phyloP scores from a whole-genome alignment of 2,113 vertebrate species.

The Hippotragus niger region DNA sequence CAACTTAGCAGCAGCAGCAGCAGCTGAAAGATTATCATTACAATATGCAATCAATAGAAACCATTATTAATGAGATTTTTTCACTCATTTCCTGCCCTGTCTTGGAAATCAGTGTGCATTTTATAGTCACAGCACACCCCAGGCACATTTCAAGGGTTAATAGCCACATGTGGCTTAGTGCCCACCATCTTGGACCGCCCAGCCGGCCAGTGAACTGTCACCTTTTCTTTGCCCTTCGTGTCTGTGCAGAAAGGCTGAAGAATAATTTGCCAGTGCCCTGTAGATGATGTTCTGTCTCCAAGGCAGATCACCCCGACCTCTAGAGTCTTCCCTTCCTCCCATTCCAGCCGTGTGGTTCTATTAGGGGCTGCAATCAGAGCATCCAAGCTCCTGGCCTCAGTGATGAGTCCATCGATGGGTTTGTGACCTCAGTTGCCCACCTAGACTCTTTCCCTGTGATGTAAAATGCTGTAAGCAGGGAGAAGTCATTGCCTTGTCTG shows the following conservation, averaged over 20 bases:
- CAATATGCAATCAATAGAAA: not conserved
- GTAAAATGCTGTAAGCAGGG: not conserved
- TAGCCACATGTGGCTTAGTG: accelerated
- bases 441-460: not conserved
- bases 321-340: not conserved
- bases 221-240: accelerated
- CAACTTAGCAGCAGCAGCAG: no score
- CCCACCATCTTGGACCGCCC: not conserved
- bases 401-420: not conserved
- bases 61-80: not conserved
- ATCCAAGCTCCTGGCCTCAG: accelerated
- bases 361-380: accelerated
- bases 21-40: not conserved
- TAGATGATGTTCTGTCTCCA: not conserved
- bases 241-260: not conserved
- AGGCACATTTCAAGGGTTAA: accelerated
- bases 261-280: accelerated
- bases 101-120: not conserved
- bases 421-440: not conserved
- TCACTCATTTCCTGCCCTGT: no score
- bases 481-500: not conserved
- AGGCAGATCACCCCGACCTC: no score
- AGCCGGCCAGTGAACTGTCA: accelerated
- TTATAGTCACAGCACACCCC: not conserved
- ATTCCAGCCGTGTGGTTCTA: accelerated